A percentile compares a stretch with the other conserved stretches of the same genome.
These are phyloP conservation scores for Perognathus longimembris DNA, from an alignment of 2,113 vertebrate genomes.

Conservation along the genomic window DNA sequence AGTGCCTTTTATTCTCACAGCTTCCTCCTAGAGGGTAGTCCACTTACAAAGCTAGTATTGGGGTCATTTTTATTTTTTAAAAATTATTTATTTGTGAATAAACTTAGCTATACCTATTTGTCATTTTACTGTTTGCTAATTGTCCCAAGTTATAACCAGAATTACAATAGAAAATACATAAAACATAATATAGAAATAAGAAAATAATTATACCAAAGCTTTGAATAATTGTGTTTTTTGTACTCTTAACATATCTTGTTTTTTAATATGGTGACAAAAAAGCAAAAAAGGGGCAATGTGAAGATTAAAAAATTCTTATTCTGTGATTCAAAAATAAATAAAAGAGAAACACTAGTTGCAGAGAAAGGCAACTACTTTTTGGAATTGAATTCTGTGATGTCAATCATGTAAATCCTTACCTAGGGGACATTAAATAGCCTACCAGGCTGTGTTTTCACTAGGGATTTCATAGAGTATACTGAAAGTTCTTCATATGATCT, in stretches of 20 bases:
- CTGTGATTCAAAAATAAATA: constrained; percentile 48
- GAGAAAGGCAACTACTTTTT: constrained; percentile 29
- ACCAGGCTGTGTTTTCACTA: not conserved
- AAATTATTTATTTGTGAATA: constrained; percentile 34
- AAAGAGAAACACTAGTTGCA: constrained; percentile 39
- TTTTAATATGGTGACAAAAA: constrained; percentile 52
- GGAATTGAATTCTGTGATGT: not conserved
- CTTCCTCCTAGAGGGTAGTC: not conserved
- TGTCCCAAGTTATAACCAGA: not conserved
- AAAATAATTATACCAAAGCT: constrained; percentile 52
- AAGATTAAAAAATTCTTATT: constrained; percentile 44
- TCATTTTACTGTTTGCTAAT: constrained; percentile 41
- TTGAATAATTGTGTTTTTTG: constrained; percentile 28
- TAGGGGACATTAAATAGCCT: not conserved
- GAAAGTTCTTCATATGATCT: not conserved
- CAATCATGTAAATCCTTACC: not conserved
- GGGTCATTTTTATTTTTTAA: not conserved
- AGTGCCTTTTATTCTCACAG: not conserved
- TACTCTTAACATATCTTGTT: constrained; percentile 8
- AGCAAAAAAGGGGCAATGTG: not conserved
- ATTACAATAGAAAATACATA: constrained; percentile 20
- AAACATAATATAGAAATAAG: constrained; percentile 52
- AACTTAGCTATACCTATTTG: not conserved
- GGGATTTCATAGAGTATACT: not conserved
- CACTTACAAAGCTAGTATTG: not conserved